These are phyloP conservation scores for Phylloscopus whistleri DNA, from an alignment of 2,113 vertebrate species.

Conservation along the genomic window DNA sequence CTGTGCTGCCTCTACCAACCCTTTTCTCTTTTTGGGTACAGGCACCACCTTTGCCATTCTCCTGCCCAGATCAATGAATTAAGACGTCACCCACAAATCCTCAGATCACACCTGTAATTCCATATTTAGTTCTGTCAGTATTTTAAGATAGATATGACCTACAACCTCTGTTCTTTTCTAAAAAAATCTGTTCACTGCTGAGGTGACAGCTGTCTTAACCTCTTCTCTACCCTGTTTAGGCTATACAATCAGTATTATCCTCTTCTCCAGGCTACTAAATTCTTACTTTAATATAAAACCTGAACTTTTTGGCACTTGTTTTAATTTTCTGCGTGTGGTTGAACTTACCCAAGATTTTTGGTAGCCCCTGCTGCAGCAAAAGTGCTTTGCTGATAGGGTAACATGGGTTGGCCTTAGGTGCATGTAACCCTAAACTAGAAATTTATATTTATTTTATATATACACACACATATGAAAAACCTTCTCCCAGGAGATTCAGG, in stretches of 20 bases:
- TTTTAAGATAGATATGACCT: not conserved
- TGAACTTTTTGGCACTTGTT: not conserved
- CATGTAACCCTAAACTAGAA: not conserved
- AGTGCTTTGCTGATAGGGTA: not conserved
- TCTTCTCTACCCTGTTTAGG: not conserved
- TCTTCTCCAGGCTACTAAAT: not conserved
- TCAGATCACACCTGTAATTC: not conserved
- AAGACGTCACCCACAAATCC: not conserved
- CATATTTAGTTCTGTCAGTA: not conserved
- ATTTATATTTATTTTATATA: not conserved
- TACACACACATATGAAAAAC: accelerated
- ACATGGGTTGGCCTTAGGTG: not conserved
- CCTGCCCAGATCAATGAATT: not conserved
- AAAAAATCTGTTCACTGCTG: not conserved
- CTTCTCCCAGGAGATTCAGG: not conserved
- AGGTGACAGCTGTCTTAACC: not conserved
- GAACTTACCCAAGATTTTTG: not conserved
- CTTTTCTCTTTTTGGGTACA: not conserved
- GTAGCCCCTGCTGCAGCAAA: not conserved
- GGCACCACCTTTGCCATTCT: not conserved
- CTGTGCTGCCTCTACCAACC: not conserved
- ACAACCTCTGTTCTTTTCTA: not conserved
- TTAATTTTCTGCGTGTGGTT: not conserved
- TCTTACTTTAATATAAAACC: not conserved
- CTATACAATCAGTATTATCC: not conserved